Percentiles rank a stretch among this genome's conserved stretches.
Conservation (phyloP, 37 sponge, comb jelly and placozoan species). For the Ephydatia muelleri region DNA sequence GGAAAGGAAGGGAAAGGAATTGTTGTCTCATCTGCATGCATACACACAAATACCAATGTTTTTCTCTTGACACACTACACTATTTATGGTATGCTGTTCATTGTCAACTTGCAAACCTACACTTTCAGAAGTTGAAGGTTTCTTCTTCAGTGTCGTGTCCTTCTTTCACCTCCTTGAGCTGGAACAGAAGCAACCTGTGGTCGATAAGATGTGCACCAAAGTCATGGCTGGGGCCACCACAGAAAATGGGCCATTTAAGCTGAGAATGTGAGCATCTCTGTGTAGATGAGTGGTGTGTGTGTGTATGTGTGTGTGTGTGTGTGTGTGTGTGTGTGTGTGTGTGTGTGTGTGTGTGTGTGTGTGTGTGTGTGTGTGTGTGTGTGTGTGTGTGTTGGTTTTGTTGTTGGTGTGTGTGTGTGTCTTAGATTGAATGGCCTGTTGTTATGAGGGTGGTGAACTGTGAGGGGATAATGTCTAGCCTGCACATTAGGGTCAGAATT, state of each 20-base stretch:
- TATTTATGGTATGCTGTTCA: background rate
- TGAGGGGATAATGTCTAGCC: no score
- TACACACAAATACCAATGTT: background rate
- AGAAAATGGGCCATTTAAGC: conserved; percentile 26
- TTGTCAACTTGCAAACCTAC: background rate
- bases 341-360: no score
- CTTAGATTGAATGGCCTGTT: no score
- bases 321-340: no score
- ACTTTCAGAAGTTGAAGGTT: conserved; percentile 60
- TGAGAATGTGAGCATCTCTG: conserved; percentile 49
- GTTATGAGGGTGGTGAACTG: no score
- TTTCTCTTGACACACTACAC: background rate
- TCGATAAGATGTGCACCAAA: conserved; percentile 30
- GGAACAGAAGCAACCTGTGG: conserved; percentile 7
- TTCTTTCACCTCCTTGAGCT: conserved; percentile 51
- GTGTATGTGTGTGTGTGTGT: background rate
- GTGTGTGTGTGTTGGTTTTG: no score
- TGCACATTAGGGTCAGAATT: no score
- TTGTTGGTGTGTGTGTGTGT: no score
- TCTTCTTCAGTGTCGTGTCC: conserved; percentile 63
- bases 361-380: background rate
- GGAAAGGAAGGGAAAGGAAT: no score
- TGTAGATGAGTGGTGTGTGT: background rate
- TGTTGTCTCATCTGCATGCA: no score
- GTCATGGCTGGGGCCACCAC: conserved; percentile 4